Base-by-base conservation (phyloP, 2,113 vertebrate species). In the Oryzias melastigma region DNA sequence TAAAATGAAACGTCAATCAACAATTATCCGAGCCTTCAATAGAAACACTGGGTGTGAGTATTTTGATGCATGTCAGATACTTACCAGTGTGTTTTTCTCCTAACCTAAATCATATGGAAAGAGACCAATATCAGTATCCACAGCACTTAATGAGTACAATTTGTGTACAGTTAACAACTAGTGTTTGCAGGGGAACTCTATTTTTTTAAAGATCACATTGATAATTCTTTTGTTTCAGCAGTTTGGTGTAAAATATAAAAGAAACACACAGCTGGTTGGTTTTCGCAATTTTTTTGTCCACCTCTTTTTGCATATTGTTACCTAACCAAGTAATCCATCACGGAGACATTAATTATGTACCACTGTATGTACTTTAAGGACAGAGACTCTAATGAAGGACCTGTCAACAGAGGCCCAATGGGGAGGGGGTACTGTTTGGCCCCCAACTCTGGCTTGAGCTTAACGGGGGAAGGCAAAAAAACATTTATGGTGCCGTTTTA, bases 281-380 rank as follows among this genome's bases (percentile, higher is more conserved):
- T 75, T 75, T 55, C 82, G 35, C 10, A 12, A 2, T 44, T 52
- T 71, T 64, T 82, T 61, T 58, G 67, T 71, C 60, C 73, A 88
- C 83, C 81, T n/a, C n/a, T 79, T 73, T 75, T 80, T 50, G 58
- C 76, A 73, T 85, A 84, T 90, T 80, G 68, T 80, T 82, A 81
- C 60, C 81, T 69, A 81, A 72, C 68, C n/a, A 43, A 81, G 85
- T 80, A 90, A 88, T 89, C 86, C 90, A 88, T 86, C 85, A 82
- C 73, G 50, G 70, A 88, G 90, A 89, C 88, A 89, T 91, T 91
- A 89, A 91, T 92, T 91, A 91, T 86, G 84, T 80, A 75, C 66
- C 59, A 19, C 18, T 18, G 46, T 47, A 70, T 66, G 77, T 82
- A 89, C 86, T 88, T 89, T 68, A 75, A 86, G 82, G 84, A 91